Evolutionary conservation across 2,797 vertebrate species (phyloP), one percentile per base, ranked within the genome.

Genomic region (Simalia tracyae): DNA sequence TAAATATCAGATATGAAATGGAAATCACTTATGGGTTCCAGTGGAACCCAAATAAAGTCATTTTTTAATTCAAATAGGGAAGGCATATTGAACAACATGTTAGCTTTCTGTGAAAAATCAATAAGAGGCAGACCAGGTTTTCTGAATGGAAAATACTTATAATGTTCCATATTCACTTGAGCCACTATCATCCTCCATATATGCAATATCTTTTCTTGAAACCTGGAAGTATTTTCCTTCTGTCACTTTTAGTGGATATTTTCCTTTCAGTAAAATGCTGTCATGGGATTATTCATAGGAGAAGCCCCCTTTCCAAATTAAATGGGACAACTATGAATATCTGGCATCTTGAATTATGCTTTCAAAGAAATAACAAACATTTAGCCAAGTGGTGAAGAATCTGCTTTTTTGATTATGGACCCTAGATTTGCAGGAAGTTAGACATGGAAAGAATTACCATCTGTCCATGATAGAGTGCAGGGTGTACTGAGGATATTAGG

Each of bases 301-400:
- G 15, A n/a, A 85, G 28, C 50, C 54, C 61, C 59, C 56, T 64
- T 87, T 36, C 59, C 84, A 92, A 81, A 90, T 81, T 14, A 72
- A 90, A 85, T 22, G 46, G 54, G 15, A 64, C 59, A 86, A 42
- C 66, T 88, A n/a, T 87, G 24, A 81, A 87, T 61, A 92, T 90
- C 68, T 84, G 89, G 50, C 31, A 84, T 92, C 68, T 86, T 92
- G 24, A 88, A 61, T 90, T 90, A 81, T 46, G 66, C n/a, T 84
- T 90, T 57, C 61, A 64, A 28, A 84, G 42, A 90, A 92, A 92
- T 46, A 90, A 85, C 66, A 85, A 42, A 66, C 36, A 31, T 57
- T 84, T 72, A 87, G 42, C 84, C 15, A 68, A 56, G 72, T 90
- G 84, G n/a, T 56, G 72, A 84, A 84, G 57, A 36, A 31, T 56